Evolutionary conservation across 1,140 invertebrate species (phyloP), one percentile per base, ranked within the genome.

Genomic region (Batillaria attramentaria): DNA sequence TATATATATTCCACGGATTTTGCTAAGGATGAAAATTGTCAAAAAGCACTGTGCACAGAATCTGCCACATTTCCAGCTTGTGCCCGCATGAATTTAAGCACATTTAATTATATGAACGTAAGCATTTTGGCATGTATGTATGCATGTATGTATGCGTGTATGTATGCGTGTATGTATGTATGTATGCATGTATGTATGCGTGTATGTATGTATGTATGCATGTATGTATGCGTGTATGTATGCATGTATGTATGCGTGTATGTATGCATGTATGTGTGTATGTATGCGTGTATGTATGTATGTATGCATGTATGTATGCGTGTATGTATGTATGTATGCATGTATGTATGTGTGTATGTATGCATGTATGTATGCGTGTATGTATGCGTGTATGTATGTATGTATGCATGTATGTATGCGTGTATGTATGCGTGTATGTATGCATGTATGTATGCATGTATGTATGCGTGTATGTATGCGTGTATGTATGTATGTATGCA

Each of bases 191-290:
- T 46, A 78, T 78, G 57, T 57, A 37, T 78, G 66, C 54, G 66
- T 73, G 50, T 57, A 35, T 72, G 68, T 62, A 39, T 28, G 69
- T 50, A 16, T 50, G 66, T 46, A 57, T 54, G 43, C 16, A n/a
- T 35, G 43, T 28, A 31, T 37, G 42, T 18, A 28, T 72, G 13
- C 24, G n/a, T n/a, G n/a, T 70, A 28, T 54, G 31, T 66, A 33
- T 50, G 46, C 28, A 33, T 78, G 50, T 46, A 78, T 78, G 57
- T 57, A 37, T 78, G 66, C 54, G 66, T 73, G 50, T 57, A 35
- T 72, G 68, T 62, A 39, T 28, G 69, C 46, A 16, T 50, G 66
- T 46, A 57, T 54, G 43, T n/a, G 33, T 35, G 43, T 28, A 31
- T 37, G 42, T 18, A 28, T 72, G 13, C 24, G n/a, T n/a, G n/a